Base-by-base conservation (phyloP, 2,113 vertebrate species). In the Platysteira castanea region DNA sequence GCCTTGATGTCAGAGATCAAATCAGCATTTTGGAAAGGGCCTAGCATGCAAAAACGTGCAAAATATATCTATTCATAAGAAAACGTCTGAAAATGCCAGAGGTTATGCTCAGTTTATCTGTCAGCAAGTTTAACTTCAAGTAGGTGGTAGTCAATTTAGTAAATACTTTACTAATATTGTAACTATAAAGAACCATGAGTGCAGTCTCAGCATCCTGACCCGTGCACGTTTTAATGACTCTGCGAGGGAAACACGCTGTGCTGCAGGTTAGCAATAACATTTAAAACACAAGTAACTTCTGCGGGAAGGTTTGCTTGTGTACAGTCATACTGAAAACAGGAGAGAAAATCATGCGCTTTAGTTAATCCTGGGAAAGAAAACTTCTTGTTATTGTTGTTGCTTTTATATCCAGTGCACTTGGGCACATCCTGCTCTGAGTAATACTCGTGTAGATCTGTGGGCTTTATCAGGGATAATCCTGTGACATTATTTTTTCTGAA, bases 121-220 rank as follows among this genome's bases (percentile, higher is more conserved):
- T 97, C 95, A 97, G 97, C 95, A 95, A 91, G 95, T 93, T 97
- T 87, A 91, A 77, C 84, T 97, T 97, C 89, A 96, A 96, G 76
- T 95, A 92, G 89, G 64, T 93, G 83, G 89, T 97, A 97, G 94
- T 95, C 88, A 91, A 92, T 93, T 97, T 92, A 82, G 96, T 97
- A 97, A 97, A 96, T 97, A 96, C 75, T 95, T 93, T 94, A 93
- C 96, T 96, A 90, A 92, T 92, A 95, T 61, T 93, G 84, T 95
- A 93, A 88, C 95, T 85, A 11, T 93, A 84, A 68, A 83, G 35
- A 37, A 41, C 39, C 64, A 83, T 56, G 68, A 71, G 26, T 83
- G n/a, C 85, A 64, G 46, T 59, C 91, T 97, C 90, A 86, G 93
- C 95, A 96, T 95, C 83, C 68, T 74, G 87, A 91, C 95, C 90